Percentiles rank a stretch among this genome's conserved stretches.
Evolutionary conservation across 2,888 invertebrate species (phyloP).

Genomic region (Synergus gifuensis): DNA sequence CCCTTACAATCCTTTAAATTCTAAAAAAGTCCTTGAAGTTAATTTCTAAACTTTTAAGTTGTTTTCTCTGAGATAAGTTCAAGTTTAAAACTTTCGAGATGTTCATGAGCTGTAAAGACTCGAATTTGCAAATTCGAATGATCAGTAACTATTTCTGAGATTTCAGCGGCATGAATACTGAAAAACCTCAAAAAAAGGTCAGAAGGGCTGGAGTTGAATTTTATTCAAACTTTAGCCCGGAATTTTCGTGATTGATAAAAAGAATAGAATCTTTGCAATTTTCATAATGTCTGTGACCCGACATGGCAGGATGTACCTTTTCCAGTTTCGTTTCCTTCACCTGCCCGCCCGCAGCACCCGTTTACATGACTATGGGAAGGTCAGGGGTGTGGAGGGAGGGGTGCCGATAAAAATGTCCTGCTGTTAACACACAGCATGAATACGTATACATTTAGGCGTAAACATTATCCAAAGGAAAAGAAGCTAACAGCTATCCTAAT

Average conservation of each 20-base stretch:
- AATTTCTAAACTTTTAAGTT: too few species aligned
- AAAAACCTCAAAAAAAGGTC: background rate
- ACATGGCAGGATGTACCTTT: conserved; percentile 59
- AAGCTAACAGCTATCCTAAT: conserved; percentile 62
- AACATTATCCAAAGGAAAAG: conserved; percentile 59
- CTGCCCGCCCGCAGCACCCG: conserved; percentile 74
- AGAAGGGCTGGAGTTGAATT: background rate
- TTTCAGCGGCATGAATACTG: too few species aligned
- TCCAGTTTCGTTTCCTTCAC: conserved; percentile 68
- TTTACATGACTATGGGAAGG: conserved; percentile 47
- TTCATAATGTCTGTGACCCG: conserved; percentile 51
- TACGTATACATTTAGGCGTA: conserved; percentile 55
- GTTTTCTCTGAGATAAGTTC: too few species aligned
- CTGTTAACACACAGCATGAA: conserved; percentile 56
- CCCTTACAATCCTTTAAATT: too few species aligned
- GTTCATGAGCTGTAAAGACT: too few species aligned
- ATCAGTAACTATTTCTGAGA: too few species aligned
- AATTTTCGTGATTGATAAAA: conserved; percentile 6
- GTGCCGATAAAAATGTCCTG: conserved; percentile 72
- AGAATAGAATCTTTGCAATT: conserved; percentile 44
- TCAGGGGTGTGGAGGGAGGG: conserved; percentile 60
- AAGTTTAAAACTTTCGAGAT: too few species aligned
- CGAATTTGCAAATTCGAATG: too few species aligned
- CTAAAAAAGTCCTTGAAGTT: too few species aligned
- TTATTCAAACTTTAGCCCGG: background rate